Evolutionary conservation across 2,888 invertebrate species (phyloP), one percentile per base, ranked within the genome.

Genomic region (Neria commutata): DNA sequence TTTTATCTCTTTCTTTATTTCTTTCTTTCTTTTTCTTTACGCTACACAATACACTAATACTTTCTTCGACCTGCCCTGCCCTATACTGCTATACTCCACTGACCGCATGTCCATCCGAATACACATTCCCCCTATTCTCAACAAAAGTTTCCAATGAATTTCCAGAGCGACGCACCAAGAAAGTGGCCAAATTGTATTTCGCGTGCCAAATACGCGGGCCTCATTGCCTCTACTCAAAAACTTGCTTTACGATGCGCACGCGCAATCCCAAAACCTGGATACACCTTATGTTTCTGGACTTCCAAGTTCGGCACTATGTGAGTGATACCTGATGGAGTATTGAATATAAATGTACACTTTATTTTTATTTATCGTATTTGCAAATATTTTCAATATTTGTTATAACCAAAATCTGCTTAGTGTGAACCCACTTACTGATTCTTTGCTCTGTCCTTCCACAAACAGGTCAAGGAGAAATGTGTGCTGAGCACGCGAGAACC

Each of bases 261-360:
- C 87, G 92, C 64, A 88, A 90, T 77, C 91, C 95, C 0, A 86
- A 93, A 67, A 90, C 92, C 45, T 96, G 96, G 97, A 92, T 97
- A 66, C 96, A 97, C 83, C 86, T 97, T 51, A 96, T 97, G 95
- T 96, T 97, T 83, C 87, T 97, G 53, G 93, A 95, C 63, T 87
- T 95, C 64, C 95, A 95, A 85, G 87, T 86, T 73, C 71, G 78
- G 8, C 78, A 79, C 65, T 79, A 79, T 67, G 82, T 81, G 64
- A 77, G 78, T 73, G 42, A 42, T 14, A 45, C 4, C 21, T 1
- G 0, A 1, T 11, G 1, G 5, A 3, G 10, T 6, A 2, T 8
- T 10, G 10, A 37, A 52, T 24, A 25, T 17, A 10, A 5, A n/a
- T 10, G 14, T 16, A n/a, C 16, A 49, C 17, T 49, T 54, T 17